A percentile compares a stretch with the other conserved stretches of the same genome.
Conservation (phyloP, 2,113 vertebrate species). For the Tachuris rubrigastra region DNA sequence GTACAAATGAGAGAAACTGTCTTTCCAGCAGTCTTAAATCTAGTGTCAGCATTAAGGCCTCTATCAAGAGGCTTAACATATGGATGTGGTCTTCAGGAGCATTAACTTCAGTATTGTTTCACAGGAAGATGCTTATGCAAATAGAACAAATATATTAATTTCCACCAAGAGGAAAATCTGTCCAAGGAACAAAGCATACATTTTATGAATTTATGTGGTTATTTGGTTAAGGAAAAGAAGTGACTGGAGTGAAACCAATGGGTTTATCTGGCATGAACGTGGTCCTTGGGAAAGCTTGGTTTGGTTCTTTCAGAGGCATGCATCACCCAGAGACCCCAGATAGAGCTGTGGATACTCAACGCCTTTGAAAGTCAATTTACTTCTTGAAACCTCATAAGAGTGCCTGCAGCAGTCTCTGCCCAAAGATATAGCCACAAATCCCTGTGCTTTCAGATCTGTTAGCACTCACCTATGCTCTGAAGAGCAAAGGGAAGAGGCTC, state of each 20-base stretch:
- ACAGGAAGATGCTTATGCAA: conserved; percentile 33
- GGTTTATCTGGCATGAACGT: rapidly evolving
- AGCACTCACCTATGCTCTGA: not conserved
- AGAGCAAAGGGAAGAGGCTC: not conserved
- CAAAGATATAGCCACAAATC: not conserved
- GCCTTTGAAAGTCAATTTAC: not conserved
- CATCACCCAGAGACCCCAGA: not conserved
- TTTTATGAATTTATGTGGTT: not conserved
- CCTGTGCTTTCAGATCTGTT: not conserved
- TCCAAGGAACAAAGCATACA: conserved; percentile 8
- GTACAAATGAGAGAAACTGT: conserved; percentile 18
- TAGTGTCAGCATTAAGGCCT: not conserved
- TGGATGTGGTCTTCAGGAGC: not conserved
- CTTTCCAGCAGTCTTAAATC: conserved; percentile 10
- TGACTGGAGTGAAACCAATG: not conserved
- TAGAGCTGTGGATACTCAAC: not conserved
- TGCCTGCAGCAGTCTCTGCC: not conserved
- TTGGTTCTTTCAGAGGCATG: not conserved
- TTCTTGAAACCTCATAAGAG: not conserved
- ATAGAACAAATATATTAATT: conserved; percentile 48
- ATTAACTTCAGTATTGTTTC: conserved; percentile 17
- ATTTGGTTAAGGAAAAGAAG: not conserved
- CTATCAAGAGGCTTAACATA: not conserved
- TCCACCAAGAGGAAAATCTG: conserved; percentile 33
- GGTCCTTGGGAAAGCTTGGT: not conserved